These are phyloP conservation scores for Cheilinus undulatus DNA, from an alignment of 2,113 vertebrate genomes.

Conservation along the genomic window DNA sequence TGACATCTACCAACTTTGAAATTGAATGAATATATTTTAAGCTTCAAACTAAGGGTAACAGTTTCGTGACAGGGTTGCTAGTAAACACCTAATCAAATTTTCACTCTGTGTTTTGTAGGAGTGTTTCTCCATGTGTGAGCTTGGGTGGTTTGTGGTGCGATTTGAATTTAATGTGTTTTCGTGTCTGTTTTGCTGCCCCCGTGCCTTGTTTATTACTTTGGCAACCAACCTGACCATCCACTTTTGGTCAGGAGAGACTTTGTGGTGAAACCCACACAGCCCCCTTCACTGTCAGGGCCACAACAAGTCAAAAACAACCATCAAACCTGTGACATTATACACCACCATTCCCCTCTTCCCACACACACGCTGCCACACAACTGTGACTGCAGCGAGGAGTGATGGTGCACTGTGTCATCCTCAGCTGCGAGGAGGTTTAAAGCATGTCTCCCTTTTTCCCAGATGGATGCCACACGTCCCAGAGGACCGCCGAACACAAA, in stretches of 20 bases:
- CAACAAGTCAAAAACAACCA: slow-evolving; percentile 46
- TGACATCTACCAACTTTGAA: too few relatives aligned
- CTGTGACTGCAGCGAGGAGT: slow-evolving; percentile 54
- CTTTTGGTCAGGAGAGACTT: slow-evolving; percentile 29
- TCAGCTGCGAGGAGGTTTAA: slow-evolving; percentile 60
- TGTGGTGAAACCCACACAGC: slow-evolving; percentile 20
- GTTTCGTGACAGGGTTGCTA: background rate
- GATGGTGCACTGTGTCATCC: slow-evolving; percentile 61
- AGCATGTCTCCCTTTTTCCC: slow-evolving; percentile 59
- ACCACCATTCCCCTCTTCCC: slow-evolving; percentile 24
- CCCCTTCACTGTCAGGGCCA: slow-evolving; percentile 33
- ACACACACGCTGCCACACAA: slow-evolving; percentile 20
- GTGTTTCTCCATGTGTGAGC: background rate
- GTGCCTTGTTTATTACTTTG: slow-evolving; percentile 19
- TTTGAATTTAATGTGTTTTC: background rate
- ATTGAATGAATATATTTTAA: background rate
- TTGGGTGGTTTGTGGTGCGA: background rate
- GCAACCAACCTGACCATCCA: slow-evolving; percentile 5
- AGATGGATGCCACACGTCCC: slow-evolving; percentile 58
- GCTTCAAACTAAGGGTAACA: background rate
- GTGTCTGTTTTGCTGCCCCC: background rate
- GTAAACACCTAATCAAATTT: background rate
- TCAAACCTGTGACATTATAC: slow-evolving; percentile 51
- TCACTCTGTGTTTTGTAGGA: background rate
- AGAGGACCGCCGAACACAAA: slow-evolving; percentile 59